phyloP scores from a whole-genome alignment of 1,140 invertebrate species.

The Drosophila erecta region DNA sequence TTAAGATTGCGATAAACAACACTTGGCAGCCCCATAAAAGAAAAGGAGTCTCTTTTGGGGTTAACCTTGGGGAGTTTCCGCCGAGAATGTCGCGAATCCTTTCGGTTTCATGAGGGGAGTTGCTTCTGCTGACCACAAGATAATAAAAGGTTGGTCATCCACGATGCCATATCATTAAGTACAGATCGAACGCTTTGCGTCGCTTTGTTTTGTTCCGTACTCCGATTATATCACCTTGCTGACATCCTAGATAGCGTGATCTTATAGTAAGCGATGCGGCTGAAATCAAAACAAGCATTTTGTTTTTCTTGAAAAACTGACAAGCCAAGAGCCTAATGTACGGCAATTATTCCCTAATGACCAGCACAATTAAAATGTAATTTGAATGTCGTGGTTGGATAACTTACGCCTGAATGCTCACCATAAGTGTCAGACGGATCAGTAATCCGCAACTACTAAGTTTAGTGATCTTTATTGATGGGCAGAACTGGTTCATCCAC shows the following conservation, averaged over 20 bases:
- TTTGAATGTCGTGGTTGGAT: slow-evolving; percentile 47
- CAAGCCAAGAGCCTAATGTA: slow-evolving; percentile 22
- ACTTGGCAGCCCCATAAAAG: not conserved
- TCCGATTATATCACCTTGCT: slow-evolving; percentile 41
- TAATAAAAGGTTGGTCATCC: slow-evolving; percentile 22
- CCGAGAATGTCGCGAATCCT: slow-evolving; percentile 25
- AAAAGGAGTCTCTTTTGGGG: slow-evolving; percentile 7
- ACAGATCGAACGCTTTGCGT: slow-evolving; percentile 10
- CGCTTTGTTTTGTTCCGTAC: slow-evolving; percentile 28
- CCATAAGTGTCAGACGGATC: slow-evolving; percentile 43
- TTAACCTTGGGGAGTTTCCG: slow-evolving; percentile 48
- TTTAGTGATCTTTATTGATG: slow-evolving; percentile 8
- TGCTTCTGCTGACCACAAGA: slow-evolving; percentile 1
- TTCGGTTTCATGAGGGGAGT: slow-evolving; percentile 25
- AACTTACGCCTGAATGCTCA: slow-evolving; percentile 44
- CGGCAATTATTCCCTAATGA: slow-evolving; percentile 59
- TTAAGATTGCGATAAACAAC: slow-evolving; percentile 9
- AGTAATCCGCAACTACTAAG: slow-evolving; percentile 20
- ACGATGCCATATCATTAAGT: slow-evolving; percentile 27
- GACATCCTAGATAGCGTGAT: slow-evolving; percentile 35
- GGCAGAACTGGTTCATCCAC: slow-evolving; percentile 8
- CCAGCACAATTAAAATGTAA: slow-evolving; percentile 63
- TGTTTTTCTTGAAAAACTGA: slow-evolving; percentile 30
- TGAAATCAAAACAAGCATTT: slow-evolving; percentile 12
- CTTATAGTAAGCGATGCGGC: slow-evolving; percentile 11